Conservation (phyloP, 2,797 vertebrate genomes). For the Aselliscus stoliczkanus region DNA sequence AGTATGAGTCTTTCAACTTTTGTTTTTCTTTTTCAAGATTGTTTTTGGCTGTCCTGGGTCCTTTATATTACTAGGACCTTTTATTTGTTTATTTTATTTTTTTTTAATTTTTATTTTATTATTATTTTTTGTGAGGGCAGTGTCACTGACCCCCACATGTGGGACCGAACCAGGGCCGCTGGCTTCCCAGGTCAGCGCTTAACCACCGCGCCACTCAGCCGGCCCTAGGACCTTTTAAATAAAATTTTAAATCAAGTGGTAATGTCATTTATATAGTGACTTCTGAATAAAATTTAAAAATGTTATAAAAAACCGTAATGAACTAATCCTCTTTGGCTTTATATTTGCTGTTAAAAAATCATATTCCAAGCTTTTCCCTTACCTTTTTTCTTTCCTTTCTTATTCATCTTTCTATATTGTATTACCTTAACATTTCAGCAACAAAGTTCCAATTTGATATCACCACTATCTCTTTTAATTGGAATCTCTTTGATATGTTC, state of each 20-base stretch:
- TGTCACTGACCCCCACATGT: too few relatives aligned
- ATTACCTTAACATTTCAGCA: background rate
- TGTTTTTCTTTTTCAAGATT: background rate
- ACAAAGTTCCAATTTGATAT: background rate
- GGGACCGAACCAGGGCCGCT: too few relatives aligned
- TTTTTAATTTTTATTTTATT: too few relatives aligned
- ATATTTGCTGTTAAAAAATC: background rate
- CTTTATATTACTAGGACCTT: background rate
- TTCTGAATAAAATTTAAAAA: conserved; percentile 24
- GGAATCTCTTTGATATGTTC: background rate
- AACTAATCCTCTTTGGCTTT: background rate
- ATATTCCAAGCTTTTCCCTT: background rate
- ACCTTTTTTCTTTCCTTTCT: background rate
- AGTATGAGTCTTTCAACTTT: background rate
- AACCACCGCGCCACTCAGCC: too few relatives aligned
- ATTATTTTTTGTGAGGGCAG: too few relatives aligned
- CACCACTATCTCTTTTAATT: background rate
- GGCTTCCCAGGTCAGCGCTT: too few relatives aligned
- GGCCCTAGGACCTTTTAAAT: too few relatives aligned
- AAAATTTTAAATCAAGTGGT: background rate
- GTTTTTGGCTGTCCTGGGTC: background rate
- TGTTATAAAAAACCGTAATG: background rate
- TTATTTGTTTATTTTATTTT: too few relatives aligned
- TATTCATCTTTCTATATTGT: background rate
- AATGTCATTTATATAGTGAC: background rate